phyloP scores from a whole-genome alignment of 37 sponge, comb jelly and placozoan genomes.

The Diacarnus erythraeanus region DNA sequence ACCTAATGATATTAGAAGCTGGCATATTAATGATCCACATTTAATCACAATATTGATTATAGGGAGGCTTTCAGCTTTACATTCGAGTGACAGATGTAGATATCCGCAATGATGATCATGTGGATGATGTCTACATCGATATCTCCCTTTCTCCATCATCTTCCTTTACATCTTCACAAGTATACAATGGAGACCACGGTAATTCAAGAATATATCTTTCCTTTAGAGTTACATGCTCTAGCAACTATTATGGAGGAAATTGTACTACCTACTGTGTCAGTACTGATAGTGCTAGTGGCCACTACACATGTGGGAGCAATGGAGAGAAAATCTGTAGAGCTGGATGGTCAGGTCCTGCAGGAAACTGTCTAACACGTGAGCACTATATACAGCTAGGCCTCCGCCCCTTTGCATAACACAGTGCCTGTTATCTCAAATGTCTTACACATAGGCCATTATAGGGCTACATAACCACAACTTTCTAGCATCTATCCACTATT shows the following conservation, averaged over 20 bases:
- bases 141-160: conserved; percentile 6
- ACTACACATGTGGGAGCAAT: conserved; percentile 49
- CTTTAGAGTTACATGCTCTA: conserved; percentile 18
- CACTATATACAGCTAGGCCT: no score
- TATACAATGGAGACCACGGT: conserved; percentile 27
- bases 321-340: conserved; percentile 45
- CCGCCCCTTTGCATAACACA: no score
- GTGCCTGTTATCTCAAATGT: no score
- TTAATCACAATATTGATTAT: background rate
- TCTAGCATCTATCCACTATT: no score
- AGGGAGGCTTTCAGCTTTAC: conserved; percentile 50
- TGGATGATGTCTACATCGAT: conserved; percentile 37
- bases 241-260: conserved; percentile 40
- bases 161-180: background rate
- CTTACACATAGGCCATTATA: no score
- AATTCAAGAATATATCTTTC: conserved; percentile 12
- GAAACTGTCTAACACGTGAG: conserved; percentile 50
- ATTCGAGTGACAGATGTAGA: conserved; percentile 32
- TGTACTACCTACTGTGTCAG: conserved; percentile 46
- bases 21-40: no score
- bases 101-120: conserved; percentile 28
- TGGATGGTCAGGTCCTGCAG: conserved; percentile 43
- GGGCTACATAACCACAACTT: no score
- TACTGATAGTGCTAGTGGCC: conserved; percentile 38
- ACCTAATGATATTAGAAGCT: no score